phyloP scores from a whole-genome alignment of 2,113 vertebrate genomes.

The Litocranius walleri region DNA sequence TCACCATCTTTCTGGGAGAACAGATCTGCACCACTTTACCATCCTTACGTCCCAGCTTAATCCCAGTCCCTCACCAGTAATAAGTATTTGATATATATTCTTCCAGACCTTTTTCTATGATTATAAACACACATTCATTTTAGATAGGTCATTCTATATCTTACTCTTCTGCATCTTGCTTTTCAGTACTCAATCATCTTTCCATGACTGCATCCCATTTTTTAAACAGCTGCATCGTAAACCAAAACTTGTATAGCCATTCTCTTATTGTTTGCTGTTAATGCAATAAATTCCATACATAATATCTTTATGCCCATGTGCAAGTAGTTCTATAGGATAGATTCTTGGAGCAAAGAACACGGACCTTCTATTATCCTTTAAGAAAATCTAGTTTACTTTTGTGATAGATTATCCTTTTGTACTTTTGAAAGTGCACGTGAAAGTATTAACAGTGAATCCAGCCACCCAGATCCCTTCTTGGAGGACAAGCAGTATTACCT shows the following conservation, averaged over 20 bases:
- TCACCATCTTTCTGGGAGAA: background rate
- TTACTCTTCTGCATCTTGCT: background rate
- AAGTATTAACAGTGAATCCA: background rate
- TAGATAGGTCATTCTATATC: background rate
- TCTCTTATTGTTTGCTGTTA: background rate
- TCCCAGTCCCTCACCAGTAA: background rate
- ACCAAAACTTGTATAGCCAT: background rate
- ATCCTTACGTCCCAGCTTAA: background rate
- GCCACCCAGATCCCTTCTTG: background rate
- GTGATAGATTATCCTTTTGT: background rate
- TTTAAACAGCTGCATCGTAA: background rate
- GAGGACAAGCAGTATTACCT: background rate
- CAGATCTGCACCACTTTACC: fast-evolving
- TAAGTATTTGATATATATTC: background rate
- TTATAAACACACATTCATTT: background rate
- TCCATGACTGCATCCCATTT: background rate
- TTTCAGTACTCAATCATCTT: background rate
- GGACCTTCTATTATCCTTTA: background rate
- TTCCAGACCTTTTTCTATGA: background rate
- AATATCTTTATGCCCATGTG: background rate
- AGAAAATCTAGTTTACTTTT: background rate
- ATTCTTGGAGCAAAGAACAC: background rate
- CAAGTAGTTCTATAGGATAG: background rate
- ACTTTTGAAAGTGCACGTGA: background rate
- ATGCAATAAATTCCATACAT: background rate